These are phyloP conservation scores for Tenebrio molitor DNA, from an alignment of 1,140 invertebrate genomes.

Conservation along the genomic window DNA sequence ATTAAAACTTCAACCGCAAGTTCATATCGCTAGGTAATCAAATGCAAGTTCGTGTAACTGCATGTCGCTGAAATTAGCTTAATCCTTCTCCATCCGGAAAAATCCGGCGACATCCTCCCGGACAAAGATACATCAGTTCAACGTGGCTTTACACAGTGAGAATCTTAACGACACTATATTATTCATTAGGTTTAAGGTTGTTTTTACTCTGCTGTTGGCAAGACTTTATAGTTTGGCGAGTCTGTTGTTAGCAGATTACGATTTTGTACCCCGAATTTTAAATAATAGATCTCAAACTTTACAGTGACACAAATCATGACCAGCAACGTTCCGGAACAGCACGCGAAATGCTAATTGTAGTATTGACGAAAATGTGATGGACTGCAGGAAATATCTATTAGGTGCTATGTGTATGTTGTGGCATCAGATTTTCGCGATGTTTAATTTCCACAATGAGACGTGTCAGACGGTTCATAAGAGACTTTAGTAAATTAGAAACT, in stretches of 20 bases:
- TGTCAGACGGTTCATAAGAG: not conserved
- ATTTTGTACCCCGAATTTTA: constrained; percentile 38
- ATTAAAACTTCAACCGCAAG: constrained; percentile 10
- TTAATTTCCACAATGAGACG: constrained; percentile 25
- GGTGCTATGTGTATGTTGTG: too few relatives aligned
- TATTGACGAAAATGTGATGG: too few relatives aligned
- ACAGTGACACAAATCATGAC: not conserved
- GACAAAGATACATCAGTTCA: constrained; percentile 16
- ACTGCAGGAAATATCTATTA: too few relatives aligned
- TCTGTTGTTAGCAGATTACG: constrained; percentile 30
- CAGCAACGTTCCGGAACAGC: not conserved
- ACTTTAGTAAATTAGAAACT: constrained; percentile 7
- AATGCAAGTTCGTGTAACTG: not conserved
- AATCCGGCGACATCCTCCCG: not conserved
- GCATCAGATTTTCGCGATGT: constrained; percentile 5
- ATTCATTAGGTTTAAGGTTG: constrained; percentile 35
- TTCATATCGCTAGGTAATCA: not conserved
- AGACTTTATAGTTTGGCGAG: constrained; percentile 41
- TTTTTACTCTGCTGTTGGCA: constrained; percentile 18
- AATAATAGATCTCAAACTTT: constrained; percentile 24
- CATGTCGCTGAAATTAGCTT: not conserved
- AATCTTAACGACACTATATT: constrained; percentile 38
- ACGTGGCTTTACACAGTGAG: constrained; percentile 11
- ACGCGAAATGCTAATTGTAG: too few relatives aligned
- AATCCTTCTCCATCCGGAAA: constrained; percentile 7